Evolutionary conservation across 2,113 vertebrate genomes (phyloP).

Genomic region (Gallinago jamesoni): DNA sequence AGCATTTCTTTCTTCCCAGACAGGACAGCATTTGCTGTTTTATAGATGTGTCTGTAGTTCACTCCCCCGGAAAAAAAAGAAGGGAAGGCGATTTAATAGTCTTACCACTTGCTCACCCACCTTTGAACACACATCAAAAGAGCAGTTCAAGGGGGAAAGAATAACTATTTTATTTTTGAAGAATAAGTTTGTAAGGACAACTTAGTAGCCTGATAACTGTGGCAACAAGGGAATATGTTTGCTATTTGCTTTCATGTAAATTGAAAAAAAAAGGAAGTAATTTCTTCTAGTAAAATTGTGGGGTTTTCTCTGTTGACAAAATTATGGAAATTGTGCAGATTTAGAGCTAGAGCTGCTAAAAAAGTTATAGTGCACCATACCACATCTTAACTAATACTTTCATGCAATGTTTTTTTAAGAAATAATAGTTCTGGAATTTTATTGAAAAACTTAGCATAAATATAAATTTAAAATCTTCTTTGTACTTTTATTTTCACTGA

Average conservation of each 20-base stretch:
- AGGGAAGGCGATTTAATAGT: constrained; percentile 8
- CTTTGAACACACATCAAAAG: constrained; percentile 59
- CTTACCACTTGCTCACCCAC: constrained; percentile 8
- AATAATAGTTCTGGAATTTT: not conserved
- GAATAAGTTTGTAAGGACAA: constrained; percentile 25
- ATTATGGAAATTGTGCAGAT: not conserved
- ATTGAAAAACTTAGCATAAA: not conserved
- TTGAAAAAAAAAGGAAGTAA: not conserved
- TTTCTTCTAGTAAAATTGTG: not conserved
- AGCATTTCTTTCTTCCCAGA: not conserved
- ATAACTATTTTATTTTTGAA: constrained; percentile 6
- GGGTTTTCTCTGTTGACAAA: not conserved
- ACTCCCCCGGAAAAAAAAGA: not conserved
- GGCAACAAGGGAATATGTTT: constrained; percentile 39
- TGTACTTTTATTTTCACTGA: not conserved
- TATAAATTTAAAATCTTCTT: not conserved
- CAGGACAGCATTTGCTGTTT: not conserved
- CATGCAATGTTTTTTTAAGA: not conserved
- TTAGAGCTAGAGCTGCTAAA: constrained; percentile 23
- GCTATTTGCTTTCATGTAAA: constrained; percentile 44
- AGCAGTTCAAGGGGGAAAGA: constrained; percentile 11
- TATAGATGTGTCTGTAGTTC: not conserved
- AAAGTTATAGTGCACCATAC: not conserved
- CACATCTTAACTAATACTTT: not conserved
- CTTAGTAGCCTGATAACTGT: constrained; percentile 31